Evolutionary conservation across 2,113 vertebrate genomes (phyloP).

Genomic region (Dasypus novemcinctus): DNA sequence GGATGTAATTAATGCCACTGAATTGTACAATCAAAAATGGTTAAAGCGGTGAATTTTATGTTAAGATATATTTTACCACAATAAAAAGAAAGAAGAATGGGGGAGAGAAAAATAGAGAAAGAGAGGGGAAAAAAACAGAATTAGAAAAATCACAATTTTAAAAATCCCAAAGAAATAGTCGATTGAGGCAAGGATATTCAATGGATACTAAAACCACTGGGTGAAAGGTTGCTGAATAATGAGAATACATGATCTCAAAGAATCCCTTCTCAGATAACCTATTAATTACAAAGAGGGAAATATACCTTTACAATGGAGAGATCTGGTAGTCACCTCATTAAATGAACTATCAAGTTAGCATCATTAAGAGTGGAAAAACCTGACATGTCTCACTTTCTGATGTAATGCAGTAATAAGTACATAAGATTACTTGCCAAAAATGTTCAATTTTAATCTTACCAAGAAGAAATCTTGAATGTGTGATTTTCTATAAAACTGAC

Average conservation of each 20-base stretch:
- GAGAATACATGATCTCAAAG: neutral
- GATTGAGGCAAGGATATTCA: neutral
- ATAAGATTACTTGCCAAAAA: neutral
- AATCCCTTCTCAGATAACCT: neutral
- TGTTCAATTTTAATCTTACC: neutral
- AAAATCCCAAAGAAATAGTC: neutral
- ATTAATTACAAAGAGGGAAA: neutral
- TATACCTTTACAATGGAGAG: neutral
- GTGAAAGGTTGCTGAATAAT: neutral
- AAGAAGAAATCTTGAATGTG: neutral
- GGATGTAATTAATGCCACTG: too few species aligned
- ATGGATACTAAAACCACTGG: neutral
- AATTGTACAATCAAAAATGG: too few species aligned
- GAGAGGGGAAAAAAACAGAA: neutral
- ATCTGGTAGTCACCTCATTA: neutral
- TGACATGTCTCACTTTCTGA: neutral
- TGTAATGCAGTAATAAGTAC: neutral
- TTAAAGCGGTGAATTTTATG: too few species aligned
- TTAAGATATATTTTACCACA: too few species aligned
- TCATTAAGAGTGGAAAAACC: neutral
- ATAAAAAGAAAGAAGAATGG: too few species aligned
- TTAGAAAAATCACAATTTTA: neutral
- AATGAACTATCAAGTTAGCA: neutral
- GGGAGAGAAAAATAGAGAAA: too few species aligned
- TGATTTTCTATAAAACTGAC: neutral